Percentiles rank a stretch among this genome's conserved stretches.
These are phyloP conservation scores for Microtus montanus DNA, from an alignment of 2,113 vertebrate genomes.

Conservation along the genomic window DNA sequence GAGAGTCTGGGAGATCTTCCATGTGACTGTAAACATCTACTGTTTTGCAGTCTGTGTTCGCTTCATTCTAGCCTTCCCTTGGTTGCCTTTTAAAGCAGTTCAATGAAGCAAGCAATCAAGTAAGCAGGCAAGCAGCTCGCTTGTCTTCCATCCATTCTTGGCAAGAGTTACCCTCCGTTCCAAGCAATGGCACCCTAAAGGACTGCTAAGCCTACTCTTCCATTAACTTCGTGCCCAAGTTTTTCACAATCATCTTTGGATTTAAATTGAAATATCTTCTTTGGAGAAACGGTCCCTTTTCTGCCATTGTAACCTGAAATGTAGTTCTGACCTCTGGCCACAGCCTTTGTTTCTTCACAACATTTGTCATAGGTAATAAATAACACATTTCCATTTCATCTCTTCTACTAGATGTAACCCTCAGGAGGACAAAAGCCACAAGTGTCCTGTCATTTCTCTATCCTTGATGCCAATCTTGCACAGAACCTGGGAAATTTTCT, in stretches of 20 bases:
- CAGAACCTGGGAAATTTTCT: background rate
- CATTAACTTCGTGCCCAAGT: background rate
- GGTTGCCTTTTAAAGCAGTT: background rate
- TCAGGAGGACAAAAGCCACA: background rate
- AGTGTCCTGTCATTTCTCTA: background rate
- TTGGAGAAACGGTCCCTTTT: slow-evolving; percentile 7
- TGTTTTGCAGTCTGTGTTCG: background rate
- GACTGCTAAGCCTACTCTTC: background rate
- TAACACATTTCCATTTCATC: background rate
- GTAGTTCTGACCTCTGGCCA: background rate
- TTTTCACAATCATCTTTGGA: background rate
- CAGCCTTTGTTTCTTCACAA: background rate
- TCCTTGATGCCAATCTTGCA: background rate
- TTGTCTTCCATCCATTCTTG: background rate
- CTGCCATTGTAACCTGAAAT: slow-evolving; percentile 18
- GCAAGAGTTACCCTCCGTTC: background rate
- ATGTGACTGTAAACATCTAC: background rate
- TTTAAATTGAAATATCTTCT: background rate
- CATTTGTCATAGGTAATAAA: background rate
- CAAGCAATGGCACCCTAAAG: background rate
- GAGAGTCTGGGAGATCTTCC: background rate
- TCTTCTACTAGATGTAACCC: background rate
- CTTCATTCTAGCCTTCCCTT: background rate
- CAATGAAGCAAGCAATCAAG: background rate
- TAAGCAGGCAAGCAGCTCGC: background rate